These are phyloP conservation scores for Okapia johnstoni DNA, from an alignment of 2,113 vertebrate species.

Conservation along the genomic window DNA sequence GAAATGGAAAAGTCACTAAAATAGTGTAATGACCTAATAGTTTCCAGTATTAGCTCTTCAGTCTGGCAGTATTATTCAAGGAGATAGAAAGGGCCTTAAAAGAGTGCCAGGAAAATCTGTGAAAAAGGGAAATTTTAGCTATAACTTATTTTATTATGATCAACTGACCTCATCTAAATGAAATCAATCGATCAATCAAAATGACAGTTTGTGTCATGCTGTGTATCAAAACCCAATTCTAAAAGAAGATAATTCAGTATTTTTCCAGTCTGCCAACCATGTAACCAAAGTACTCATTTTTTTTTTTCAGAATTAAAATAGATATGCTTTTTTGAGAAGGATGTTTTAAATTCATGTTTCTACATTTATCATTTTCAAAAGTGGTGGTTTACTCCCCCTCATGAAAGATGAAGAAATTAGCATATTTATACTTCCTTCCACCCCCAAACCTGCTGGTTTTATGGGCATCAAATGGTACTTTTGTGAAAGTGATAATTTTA, in stretches of 20 bases:
- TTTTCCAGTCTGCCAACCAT: neutral
- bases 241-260: neutral
- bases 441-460: neutral
- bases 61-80: neutral
- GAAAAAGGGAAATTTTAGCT: neutral
- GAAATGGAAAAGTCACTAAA: neutral
- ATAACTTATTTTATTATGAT: neutral
- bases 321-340: neutral
- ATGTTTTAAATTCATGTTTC: constrained; percentile 18
- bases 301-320: neutral
- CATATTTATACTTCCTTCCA: neutral
- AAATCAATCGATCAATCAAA: neutral
- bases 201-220: neutral
- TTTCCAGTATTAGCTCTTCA: neutral
- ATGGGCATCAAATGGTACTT: neutral
- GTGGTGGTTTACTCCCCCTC: neutral
- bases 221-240: neutral
- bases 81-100: neutral
- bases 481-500: neutral
- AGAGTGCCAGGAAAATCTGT: neutral
- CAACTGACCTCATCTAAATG: neutral
- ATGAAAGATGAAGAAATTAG: constrained; percentile 4
- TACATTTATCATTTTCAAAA: constrained; percentile 24
- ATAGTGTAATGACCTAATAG: neutral
- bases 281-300: neutral